A percentile compares a stretch with the other conserved stretches of the same genome.
phyloP scores from a whole-genome alignment of 2,888 invertebrate genomes.

The Cremastinae sp. region DNA sequence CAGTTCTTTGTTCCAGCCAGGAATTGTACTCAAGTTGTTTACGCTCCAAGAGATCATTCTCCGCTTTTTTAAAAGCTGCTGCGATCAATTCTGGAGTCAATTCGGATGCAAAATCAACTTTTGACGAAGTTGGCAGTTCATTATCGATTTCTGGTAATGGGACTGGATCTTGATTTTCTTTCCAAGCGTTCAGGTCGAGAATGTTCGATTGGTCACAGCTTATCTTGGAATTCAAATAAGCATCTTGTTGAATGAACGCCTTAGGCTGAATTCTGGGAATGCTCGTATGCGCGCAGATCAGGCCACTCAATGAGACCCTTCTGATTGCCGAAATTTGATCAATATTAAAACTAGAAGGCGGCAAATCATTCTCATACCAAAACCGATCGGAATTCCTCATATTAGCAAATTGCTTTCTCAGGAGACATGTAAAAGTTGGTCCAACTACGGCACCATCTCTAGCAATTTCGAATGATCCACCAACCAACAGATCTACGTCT shows the following conservation, averaged over 20 bases:
- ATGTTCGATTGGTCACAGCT: slow-evolving; percentile 87
- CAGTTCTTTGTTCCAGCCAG: slow-evolving; percentile 83
- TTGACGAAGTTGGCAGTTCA: slow-evolving; percentile 59
- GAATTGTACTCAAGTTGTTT: slow-evolving; percentile 91
- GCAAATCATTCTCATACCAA: slow-evolving; percentile 97
- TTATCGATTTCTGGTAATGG: slow-evolving; percentile 73
- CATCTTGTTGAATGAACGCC: slow-evolving; percentile 92
- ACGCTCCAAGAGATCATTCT: slow-evolving; percentile 87
- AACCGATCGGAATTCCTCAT: slow-evolving; percentile 94
- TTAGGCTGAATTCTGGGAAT: slow-evolving; percentile 90
- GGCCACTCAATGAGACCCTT: slow-evolving; percentile 88
- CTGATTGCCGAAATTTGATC: slow-evolving; percentile 91
- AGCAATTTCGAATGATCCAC: slow-evolving; percentile 90
- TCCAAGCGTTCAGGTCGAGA: slow-evolving; percentile 87
- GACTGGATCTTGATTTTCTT: slow-evolving; percentile 80
- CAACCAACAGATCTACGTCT: slow-evolving; percentile 92
- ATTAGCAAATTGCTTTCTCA: slow-evolving; percentile 91
- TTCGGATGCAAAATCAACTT: slow-evolving; percentile 81
- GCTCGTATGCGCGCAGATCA: slow-evolving; percentile 89
- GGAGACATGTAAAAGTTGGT: slow-evolving; percentile 92
- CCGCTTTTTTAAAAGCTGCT: slow-evolving; percentile 89
- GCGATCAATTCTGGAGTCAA: slow-evolving; percentile 87
- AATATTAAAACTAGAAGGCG: slow-evolving; percentile 89
- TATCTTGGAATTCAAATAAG: slow-evolving; percentile 88
- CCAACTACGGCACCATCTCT: slow-evolving; percentile 91